Base-by-base conservation (phyloP, 1,140 invertebrate genomes). In the Agrilus planipennis region DNA sequence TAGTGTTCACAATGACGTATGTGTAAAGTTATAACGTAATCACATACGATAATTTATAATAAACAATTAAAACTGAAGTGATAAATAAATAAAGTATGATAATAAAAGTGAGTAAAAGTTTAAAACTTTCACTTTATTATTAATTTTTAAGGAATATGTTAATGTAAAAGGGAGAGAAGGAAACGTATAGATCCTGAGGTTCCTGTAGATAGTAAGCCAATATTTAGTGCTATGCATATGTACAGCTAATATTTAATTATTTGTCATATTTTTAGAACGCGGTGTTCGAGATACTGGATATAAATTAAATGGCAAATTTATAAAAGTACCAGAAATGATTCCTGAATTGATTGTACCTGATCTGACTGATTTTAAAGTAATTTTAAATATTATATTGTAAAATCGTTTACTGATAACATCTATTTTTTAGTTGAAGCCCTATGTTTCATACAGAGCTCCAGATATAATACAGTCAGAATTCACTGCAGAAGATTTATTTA, bases 301-400 rank as follows among this genome's bases (percentile, higher is more conserved):
- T 35, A 50, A 50, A 10, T 44, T 58, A 2, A 63, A 75, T 29
- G 70, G 72, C 12, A 64, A 67, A 46, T 86, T 73, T 61, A 62
- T 79, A 2, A 47, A 53, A 15, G 61, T 95, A 12, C 79, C 80
- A n/a, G 91, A 96, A 74, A 89, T 84, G 77, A 77, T 92, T 46
- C 89, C 91, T 9, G 84, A 95, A 59, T 55, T 96, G 11, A 77
- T 97, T 44, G 91, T 96, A 12, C 93, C 93, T 1, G 78, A 94
- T 60, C 64, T 97, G 3, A 79, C 72, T 49, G 76, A 69, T 44
- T 89, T 73, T 55, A 61, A 79, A 49, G 75, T 76, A 63, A 32
- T 11, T 4, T 29, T 29, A 25, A 25, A 25, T 25, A 7, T 25
- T 25, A 25, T 25, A n/a, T 25, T 6, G n/a, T 25, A 25, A 5